Evolutionary conservation across 92 coral and sea anemone genomes (phyloP).

Genomic region (Umimayanthus kanabou): DNA sequence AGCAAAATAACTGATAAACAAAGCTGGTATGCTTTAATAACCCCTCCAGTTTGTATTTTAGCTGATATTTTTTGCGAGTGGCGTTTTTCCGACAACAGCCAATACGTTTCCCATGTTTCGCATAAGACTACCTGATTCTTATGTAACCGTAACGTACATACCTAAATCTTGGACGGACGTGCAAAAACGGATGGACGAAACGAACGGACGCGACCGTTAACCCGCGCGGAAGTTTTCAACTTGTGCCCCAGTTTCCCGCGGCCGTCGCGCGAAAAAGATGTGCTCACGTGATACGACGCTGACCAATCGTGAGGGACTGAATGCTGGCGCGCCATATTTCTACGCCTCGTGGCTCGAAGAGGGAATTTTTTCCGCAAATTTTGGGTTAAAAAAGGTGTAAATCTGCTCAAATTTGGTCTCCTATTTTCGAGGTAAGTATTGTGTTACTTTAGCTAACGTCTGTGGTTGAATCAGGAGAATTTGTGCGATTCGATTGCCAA

Average conservation of each 20-base stretch:
- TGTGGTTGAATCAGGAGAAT: not conserved
- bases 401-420: not conserved
- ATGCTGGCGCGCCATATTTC: slow-evolving; percentile 81
- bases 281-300: slow-evolving; percentile 59
- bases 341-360: slow-evolving; percentile 79
- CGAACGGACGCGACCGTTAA: too few relatives aligned
- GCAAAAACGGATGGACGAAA: too few relatives aligned
- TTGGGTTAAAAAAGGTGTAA: slow-evolving; percentile 7
- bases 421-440: slow-evolving; percentile 41
- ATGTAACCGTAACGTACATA: too few relatives aligned
- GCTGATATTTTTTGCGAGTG: too few relatives aligned
- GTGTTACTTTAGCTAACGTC: not conserved
- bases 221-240: too few relatives aligned
- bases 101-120: too few relatives aligned
- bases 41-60: too few relatives aligned
- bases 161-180: too few relatives aligned
- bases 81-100: too few relatives aligned
- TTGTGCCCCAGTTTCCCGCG: not conserved
- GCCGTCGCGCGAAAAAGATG: not conserved
- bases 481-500: not conserved
- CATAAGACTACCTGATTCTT: too few relatives aligned
- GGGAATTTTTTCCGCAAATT: slow-evolving; percentile 24
- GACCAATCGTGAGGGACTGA: slow-evolving; percentile 62
- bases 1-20: too few relatives aligned
- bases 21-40: too few relatives aligned